Percentiles rank a stretch among this genome's conserved stretches.
Evolutionary conservation across 35 echinoderm and acorn worm species (phyloP).

Genomic region (Amphiura filiformis): DNA sequence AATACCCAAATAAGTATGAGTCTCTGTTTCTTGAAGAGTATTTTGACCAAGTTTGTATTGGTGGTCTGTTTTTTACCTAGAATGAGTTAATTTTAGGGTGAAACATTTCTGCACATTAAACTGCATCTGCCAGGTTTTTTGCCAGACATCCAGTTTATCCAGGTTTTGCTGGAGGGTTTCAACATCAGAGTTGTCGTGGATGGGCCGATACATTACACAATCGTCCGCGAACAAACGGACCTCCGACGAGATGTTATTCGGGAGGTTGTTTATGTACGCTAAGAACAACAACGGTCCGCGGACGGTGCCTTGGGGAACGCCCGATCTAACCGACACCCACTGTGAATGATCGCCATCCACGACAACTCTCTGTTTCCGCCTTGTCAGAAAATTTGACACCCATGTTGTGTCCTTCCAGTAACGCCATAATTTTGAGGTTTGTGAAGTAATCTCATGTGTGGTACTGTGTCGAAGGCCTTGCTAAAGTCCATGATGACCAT

Average conservation of each 20-base stretch:
- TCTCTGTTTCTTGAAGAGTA: neutral
- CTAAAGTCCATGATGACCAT: slow-evolving; percentile 42
- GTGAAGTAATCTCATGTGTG: slow-evolving; percentile 24
- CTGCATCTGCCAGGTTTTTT: neutral
- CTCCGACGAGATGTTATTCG: slow-evolving; percentile 8
- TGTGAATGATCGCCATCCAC: slow-evolving; percentile 40
- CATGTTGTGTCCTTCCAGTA: slow-evolving; percentile 33
- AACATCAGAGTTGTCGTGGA: neutral
- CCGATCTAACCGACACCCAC: slow-evolving; percentile 13
- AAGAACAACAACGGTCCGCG: slow-evolving; percentile 50
- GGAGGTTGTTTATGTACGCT: slow-evolving; percentile 51
- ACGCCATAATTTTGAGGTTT: slow-evolving; percentile 42
- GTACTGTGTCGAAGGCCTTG: slow-evolving; percentile 58
- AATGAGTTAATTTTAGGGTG: neutral
- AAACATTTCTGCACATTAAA: neutral
- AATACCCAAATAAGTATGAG: neutral
- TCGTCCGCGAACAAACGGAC: neutral
- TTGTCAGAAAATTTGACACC: slow-evolving; percentile 29
- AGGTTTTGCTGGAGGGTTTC: neutral
- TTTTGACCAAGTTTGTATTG: neutral
- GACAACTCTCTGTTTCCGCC: slow-evolving; percentile 41
- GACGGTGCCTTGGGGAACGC: slow-evolving; percentile 66
- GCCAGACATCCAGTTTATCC: neutral
- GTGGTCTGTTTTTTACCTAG: neutral
- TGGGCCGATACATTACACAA: no score